phyloP scores from a whole-genome alignment of 2,888 invertebrate genomes.

The Plebejus anna region DNA sequence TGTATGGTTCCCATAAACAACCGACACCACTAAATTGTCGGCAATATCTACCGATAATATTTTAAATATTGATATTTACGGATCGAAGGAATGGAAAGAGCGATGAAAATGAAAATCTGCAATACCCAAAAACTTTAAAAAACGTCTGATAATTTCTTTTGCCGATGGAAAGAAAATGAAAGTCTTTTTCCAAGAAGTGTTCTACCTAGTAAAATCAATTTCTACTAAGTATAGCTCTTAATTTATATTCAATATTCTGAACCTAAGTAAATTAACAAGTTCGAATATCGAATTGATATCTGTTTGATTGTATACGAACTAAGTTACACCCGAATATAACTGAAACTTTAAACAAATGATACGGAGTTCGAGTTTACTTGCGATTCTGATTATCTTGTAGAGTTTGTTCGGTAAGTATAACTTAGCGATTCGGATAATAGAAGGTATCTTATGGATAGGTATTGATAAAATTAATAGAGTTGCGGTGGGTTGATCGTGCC shows the following conservation, averaged over 20 bases:
- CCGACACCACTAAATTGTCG: too few species aligned
- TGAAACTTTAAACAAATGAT: slow-evolving; percentile 25
- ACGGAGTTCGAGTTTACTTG: background rate
- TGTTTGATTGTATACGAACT: background rate
- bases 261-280: background rate
- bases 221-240: background rate
- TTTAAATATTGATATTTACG: too few species aligned
- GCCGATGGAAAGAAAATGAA: background rate
- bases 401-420: slow-evolving; percentile 11
- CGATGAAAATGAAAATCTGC: too few species aligned
- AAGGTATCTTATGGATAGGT: background rate
- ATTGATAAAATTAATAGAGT: too few species aligned
- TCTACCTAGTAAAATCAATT: background rate
- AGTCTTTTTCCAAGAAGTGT: background rate
- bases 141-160: background rate
- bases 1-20: too few species aligned
- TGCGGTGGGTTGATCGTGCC: too few species aligned
- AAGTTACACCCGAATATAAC: slow-evolving; percentile 19
- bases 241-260: slow-evolving; percentile 12
- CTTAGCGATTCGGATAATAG: slow-evolving; percentile 17
- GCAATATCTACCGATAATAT: too few species aligned
- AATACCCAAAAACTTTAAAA: too few species aligned
- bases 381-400: slow-evolving; percentile 21
- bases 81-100: too few species aligned
- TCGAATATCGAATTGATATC: background rate